A percentile compares a stretch with the other conserved stretches of the same genome.
These are phyloP conservation scores for Drosophila multiciliata DNA, from an alignment of 2,888 invertebrate genomes.

Conservation along the genomic window DNA sequence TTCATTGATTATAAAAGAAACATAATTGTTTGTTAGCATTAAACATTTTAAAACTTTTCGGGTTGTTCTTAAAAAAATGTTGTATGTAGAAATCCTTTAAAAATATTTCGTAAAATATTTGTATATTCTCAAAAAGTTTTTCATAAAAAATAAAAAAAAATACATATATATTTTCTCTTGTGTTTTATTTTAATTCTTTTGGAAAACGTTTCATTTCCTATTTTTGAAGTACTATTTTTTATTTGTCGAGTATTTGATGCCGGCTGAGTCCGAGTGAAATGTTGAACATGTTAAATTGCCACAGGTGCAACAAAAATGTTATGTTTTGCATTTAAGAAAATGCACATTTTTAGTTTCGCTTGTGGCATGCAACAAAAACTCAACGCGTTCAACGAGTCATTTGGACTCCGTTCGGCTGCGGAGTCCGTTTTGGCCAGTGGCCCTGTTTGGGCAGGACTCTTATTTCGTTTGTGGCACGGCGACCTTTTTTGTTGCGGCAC, in stretches of 20 bases:
- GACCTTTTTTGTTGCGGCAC: slow-evolving; percentile 25
- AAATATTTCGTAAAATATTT: not conserved
- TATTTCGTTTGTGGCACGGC: slow-evolving; percentile 17
- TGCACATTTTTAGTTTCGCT: slow-evolving; percentile 12
- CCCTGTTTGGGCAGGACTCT: not conserved
- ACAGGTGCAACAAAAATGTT: not conserved
- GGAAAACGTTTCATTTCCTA: no score
- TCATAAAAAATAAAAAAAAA: no score
- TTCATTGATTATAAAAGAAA: no score
- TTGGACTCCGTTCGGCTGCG: slow-evolving; percentile 10
- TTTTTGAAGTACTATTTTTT: not conserved
- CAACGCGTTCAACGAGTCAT: slow-evolving; percentile 60
- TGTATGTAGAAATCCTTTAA: not conserved
- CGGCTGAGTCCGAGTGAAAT: not conserved
- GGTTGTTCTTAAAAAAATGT: not conserved
- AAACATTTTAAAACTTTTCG: not conserved
- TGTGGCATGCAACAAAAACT: slow-evolving; percentile 66
- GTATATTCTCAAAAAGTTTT: not conserved
- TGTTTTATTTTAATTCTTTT: no score
- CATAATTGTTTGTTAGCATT: no score
- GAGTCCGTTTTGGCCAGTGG: slow-evolving; percentile 3
- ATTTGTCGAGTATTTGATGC: not conserved
- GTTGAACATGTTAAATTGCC: not conserved
- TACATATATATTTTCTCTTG: no score
- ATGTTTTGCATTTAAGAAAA: not conserved